Conservation (phyloP, 2,113 vertebrate genomes). For the Muscicapa adusta region DNA sequence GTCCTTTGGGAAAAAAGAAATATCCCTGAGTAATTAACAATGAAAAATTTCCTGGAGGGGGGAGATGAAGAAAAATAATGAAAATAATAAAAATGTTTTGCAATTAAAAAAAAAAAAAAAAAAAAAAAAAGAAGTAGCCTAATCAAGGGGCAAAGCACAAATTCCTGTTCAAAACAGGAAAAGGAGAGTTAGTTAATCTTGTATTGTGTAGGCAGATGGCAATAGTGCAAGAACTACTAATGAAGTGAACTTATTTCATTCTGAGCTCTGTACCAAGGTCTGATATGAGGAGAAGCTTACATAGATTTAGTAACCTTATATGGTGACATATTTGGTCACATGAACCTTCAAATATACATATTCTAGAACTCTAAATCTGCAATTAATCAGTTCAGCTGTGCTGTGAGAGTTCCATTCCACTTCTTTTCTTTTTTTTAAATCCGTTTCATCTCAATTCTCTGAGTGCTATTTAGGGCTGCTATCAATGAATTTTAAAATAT, state of each 20-base stretch:
- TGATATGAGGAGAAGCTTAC: neutral
- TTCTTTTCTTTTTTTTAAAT: neutral
- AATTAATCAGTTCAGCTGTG: neutral
- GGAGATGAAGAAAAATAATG: neutral
- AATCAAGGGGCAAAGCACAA: neutral
- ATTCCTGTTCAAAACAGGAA: neutral
- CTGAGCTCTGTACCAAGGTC: neutral
- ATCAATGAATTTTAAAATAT: neutral
- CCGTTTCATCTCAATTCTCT: neutral
- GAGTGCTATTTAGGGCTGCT: neutral
- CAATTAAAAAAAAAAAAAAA: neutral
- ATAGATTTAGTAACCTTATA: neutral
- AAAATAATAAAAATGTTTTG: neutral
- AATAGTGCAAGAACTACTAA: neutral
- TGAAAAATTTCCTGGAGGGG: neutral
- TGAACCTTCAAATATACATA: neutral
- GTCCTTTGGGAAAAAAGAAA: neutral
- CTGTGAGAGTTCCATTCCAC: neutral
- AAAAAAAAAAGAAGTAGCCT: neutral
- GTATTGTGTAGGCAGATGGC: neutral
- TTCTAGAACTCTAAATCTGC: constrained; percentile 1
- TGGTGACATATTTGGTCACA: neutral
- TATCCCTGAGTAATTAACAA: neutral
- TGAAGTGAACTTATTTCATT: neutral
- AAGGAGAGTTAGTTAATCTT: neutral